These are phyloP conservation scores for Muntiacus muntjak DNA, from an alignment of 2,113 vertebrate species.

Conservation along the genomic window DNA sequence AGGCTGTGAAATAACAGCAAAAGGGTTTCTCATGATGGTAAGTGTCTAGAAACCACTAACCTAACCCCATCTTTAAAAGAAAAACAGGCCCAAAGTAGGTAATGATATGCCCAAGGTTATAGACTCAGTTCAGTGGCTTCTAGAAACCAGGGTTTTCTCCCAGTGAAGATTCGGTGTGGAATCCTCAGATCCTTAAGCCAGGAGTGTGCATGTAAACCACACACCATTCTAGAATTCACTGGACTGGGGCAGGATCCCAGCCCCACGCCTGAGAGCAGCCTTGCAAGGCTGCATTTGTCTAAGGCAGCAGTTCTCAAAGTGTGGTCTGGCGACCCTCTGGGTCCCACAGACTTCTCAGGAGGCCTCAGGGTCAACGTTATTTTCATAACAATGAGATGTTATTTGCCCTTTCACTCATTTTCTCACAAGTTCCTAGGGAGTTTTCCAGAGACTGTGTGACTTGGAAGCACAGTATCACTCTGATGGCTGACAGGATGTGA, in stretches of 20 bases:
- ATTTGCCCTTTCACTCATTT: neutral
- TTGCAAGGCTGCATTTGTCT: neutral
- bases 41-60: neutral
- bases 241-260: neutral
- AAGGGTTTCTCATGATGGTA: neutral
- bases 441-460: neutral
- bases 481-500: neutral
- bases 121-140: neutral
- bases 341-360: neutral
- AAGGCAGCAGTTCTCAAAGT: neutral
- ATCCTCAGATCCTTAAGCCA: neutral
- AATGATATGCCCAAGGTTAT: neutral
- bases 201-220: rapidly evolving
- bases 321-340: neutral
- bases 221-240: neutral
- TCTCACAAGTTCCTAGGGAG: neutral
- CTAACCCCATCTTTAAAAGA: neutral
- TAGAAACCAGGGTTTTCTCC: neutral
- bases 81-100: neutral
- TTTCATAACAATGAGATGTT: neutral
- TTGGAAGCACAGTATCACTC: neutral
- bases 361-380: neutral
- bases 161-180: neutral
- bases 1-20: neutral
- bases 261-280: neutral